Evolutionary conservation across 2,888 invertebrate genomes (phyloP).

Genomic region (Agrotis ipsilon): DNA sequence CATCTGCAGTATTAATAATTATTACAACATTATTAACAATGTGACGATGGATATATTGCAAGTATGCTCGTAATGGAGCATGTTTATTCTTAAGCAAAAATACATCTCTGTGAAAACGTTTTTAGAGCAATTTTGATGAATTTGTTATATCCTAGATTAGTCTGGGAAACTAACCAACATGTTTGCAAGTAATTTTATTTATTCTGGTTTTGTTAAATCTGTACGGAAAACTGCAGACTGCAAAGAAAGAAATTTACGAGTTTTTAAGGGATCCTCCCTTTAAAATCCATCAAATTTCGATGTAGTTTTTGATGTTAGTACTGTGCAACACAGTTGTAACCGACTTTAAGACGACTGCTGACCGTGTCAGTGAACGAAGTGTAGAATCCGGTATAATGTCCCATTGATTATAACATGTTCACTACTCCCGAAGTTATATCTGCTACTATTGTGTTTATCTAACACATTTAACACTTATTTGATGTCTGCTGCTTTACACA

Average conservation of each 20-base stretch:
- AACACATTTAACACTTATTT: too few species aligned
- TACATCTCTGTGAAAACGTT: background rate
- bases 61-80: background rate
- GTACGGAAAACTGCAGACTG: background rate
- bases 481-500: background rate
- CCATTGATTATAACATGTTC: too few species aligned
- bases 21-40: constrained; percentile 5
- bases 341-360: too few species aligned
- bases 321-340: too few species aligned
- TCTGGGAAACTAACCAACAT: background rate
- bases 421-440: too few species aligned
- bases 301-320: too few species aligned
- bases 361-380: too few species aligned
- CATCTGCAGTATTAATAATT: background rate
- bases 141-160: background rate
- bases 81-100: background rate
- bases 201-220: background rate
- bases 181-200: background rate
- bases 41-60: constrained; percentile 12
- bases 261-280: too few species aligned
- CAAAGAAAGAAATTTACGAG: too few species aligned
- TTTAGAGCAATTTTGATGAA: background rate
- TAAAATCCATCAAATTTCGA: too few species aligned
- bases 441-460: too few species aligned
- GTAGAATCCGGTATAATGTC: too few species aligned